Evolutionary conservation across 1,140 invertebrate genomes (phyloP).

Genomic region (Trichoplusia ni): DNA sequence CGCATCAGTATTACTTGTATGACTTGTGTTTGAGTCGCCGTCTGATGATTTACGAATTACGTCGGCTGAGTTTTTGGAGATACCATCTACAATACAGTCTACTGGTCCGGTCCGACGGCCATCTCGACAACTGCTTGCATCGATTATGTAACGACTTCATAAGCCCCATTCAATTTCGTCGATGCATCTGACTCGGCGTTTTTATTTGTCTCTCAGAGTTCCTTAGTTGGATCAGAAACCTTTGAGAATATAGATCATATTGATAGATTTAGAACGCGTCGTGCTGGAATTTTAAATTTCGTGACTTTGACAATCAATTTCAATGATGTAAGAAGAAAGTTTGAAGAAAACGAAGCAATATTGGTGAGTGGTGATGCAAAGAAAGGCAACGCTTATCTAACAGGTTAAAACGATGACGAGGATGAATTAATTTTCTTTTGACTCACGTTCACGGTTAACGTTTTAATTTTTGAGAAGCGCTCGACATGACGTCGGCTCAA

Average conservation of each 20-base stretch:
- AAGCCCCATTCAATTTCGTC: constrained; percentile 61
- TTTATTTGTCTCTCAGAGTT: constrained; percentile 40
- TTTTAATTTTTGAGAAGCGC: constrained; percentile 15
- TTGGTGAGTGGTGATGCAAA: not conserved
- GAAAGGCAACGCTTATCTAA: not conserved
- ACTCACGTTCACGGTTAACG: constrained; percentile 32
- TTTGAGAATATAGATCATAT: constrained; percentile 15
- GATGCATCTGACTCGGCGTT: constrained; percentile 52
- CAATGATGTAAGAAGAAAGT: not conserved
- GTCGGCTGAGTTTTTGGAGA: constrained; percentile 29
- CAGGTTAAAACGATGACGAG: too few relatives aligned
- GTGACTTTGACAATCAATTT: constrained; percentile 14
- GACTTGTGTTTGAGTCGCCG: not conserved
- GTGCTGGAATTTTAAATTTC: constrained; percentile 11
- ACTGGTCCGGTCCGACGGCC: constrained; percentile 10
- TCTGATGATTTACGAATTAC: constrained; percentile 25
- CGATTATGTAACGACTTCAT: constrained; percentile 62
- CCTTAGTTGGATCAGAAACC: constrained; percentile 26
- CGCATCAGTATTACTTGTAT: constrained; percentile 17
- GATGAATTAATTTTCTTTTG: constrained; percentile 9
- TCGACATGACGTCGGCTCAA: constrained; percentile 36
- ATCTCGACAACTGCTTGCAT: constrained; percentile 38
- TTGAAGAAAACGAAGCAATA: not conserved
- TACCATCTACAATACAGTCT: constrained; percentile 23
- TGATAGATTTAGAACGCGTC: constrained; percentile 20